Evolutionary conservation across 2,797 vertebrate species (phyloP), one percentile per base, ranked within the genome.

Genomic region (Podarcis lilfordi): DNA sequence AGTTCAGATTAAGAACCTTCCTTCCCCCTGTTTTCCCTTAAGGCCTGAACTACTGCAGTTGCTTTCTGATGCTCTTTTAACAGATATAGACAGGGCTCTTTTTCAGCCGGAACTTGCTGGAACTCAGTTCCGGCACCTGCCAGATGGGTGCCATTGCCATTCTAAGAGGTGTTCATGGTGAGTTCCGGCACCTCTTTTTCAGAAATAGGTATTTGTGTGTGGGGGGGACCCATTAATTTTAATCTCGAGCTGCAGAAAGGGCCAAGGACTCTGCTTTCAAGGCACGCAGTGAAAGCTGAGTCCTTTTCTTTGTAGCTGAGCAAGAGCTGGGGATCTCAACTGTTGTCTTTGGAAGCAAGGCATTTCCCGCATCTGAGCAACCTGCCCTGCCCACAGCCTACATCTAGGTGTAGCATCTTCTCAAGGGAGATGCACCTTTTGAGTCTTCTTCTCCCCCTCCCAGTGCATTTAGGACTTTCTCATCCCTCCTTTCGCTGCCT

Each of bases 241-340:
- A 29, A 61, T 19, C 25, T 75, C 27, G 83, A 75, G 35, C 5
- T 2, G 69, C 29, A 10, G 35, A 23, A 82, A 43, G 11, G 6
- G 21, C 21, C 21, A 4, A 8, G 71, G 4, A 27, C 66, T n/a
- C 2, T 13, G 55, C 35, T 17, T 15, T 40, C 1, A 45, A 43
- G 37, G n/a, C 2, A 1, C 1, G 1, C 7, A 21, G 17, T 43
- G 8, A 3, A 23, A 23, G 3, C 5, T 1, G 35, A 21, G 32
- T 35, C 5, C n/a, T 59, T 29, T 8, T 7, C 1, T 21, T 32
- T 7, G 29, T 21, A 2, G 17, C 59, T 59, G 13, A 35, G 86
- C 19, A 50, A 50, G 50, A 50, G 19, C 40, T 19, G 1, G 35
- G 2, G 8, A 19, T 1, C 15, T 40, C 23, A 3, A 17, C 59